Percentiles rank a stretch among this genome's conserved stretches.
Conservation (phyloP, 2,797 vertebrate genomes). For the Neolamprologus multifasciatus region DNA sequence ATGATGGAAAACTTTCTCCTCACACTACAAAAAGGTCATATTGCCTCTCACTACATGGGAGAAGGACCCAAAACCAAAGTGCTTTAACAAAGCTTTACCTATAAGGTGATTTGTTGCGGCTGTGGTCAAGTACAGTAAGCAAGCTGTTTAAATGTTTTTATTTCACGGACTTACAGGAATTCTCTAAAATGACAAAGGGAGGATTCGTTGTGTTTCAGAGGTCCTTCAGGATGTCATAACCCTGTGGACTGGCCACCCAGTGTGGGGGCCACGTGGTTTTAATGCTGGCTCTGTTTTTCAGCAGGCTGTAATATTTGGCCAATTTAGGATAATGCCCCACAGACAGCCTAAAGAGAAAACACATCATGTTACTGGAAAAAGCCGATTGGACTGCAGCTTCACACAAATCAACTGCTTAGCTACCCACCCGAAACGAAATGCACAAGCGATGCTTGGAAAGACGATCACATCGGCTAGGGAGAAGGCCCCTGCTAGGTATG, state of each 20-base stretch:
- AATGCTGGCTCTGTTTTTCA: conserved; percentile 15
- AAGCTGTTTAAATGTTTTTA: neutral
- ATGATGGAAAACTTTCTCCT: neutral
- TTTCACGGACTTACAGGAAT: neutral
- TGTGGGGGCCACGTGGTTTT: neutral
- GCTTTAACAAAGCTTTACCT: neutral
- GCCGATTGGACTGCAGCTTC: neutral
- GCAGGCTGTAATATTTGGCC: conserved; percentile 16
- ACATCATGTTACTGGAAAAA: neutral
- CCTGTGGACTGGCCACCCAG: neutral
- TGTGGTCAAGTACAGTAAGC: neutral
- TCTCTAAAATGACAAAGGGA: neutral
- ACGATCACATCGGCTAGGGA: conserved; percentile 53
- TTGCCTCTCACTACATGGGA: neutral
- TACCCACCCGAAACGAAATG: conserved; percentile 47
- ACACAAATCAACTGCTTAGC: neutral
- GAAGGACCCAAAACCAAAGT: neutral
- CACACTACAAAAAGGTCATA: neutral
- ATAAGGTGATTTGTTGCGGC: neutral
- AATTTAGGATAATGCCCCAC: conserved; percentile 42
- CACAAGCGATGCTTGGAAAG: conserved; percentile 46
- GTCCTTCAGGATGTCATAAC: conserved; percentile 43
- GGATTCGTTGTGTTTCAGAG: conserved; percentile 26
- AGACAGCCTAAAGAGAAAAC: conserved; percentile 37
- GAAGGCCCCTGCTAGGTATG: conserved; percentile 49